Evolutionary conservation across 1,140 invertebrate genomes (phyloP).

Genomic region (Drosophila nikananu): DNA sequence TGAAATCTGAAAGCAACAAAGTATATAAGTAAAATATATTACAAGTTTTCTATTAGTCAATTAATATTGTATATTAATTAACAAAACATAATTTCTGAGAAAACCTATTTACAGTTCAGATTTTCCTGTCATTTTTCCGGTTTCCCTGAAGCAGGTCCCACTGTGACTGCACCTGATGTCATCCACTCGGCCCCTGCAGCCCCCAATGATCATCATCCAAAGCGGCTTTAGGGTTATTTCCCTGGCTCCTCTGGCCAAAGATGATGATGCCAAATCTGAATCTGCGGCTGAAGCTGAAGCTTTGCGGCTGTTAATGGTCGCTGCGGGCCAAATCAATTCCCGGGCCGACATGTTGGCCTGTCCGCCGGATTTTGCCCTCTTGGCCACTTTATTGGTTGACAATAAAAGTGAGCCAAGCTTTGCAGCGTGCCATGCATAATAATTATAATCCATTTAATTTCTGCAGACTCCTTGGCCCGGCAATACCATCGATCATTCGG

Average conservation of each 20-base stretch:
- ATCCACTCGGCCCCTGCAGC: constrained; percentile 34
- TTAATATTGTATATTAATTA: too few relatives aligned
- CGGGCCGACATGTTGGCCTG: constrained; percentile 57
- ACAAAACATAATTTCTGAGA: rapidly evolving
- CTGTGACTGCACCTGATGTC: constrained; percentile 72
- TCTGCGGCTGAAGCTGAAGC: constrained; percentile 17
- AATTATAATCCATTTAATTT: constrained; percentile 83
- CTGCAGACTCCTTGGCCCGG: constrained; percentile 49
- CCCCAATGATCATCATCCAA: constrained; percentile 27
- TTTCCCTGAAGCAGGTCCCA: constrained; percentile 10
- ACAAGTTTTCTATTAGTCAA: too few relatives aligned
- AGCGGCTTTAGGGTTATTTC: constrained; percentile 50
- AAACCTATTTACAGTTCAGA: not conserved
- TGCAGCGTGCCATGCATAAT: constrained; percentile 62
- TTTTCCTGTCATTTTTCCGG: not conserved
- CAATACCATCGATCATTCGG: constrained; percentile 79
- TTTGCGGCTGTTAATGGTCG: constrained; percentile 75
- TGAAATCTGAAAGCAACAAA: not conserved
- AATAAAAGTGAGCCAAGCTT: constrained; percentile 73
- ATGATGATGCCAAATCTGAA: constrained; percentile 25
- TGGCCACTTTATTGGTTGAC: constrained; percentile 78
- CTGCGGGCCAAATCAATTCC: constrained; percentile 82
- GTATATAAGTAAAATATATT: too few relatives aligned
- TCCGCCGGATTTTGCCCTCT: constrained; percentile 39
- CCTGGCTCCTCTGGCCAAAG: constrained; percentile 1